Evolutionary conservation across 1,140 invertebrate species (phyloP).

Genomic region (Conus betulinus): DNA sequence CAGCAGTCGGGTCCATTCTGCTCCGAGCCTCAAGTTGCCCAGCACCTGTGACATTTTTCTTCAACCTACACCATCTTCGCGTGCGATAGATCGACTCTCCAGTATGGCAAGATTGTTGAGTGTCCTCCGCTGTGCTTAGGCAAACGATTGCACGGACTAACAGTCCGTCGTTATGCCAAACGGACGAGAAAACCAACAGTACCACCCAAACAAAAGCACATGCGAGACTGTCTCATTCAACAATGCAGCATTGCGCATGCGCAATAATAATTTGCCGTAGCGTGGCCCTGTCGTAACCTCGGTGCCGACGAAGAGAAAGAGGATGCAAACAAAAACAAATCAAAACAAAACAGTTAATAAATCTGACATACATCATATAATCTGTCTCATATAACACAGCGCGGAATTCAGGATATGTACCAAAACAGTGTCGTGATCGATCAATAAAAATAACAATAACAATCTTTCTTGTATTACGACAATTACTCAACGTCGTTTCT

Average conservation of each 20-base stretch:
- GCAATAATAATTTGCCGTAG: conserved; percentile 29
- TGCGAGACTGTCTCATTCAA: conserved; percentile 45
- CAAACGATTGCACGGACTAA: conserved; percentile 23
- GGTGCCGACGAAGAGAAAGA: not conserved
- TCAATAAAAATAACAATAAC: not conserved
- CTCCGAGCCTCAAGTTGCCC: conserved; percentile 31
- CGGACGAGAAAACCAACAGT: conserved; percentile 29
- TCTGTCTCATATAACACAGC: not conserved
- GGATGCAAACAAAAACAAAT: not conserved
- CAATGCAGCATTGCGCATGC: conserved; percentile 47
- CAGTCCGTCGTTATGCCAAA: conserved; percentile 39
- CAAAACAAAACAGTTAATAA: not conserved
- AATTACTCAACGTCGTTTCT: not conserved
- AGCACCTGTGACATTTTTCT: conserved; percentile 40
- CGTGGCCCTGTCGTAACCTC: conserved; percentile 33
- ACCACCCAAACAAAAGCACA: conserved; percentile 49
- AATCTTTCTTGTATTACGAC: not conserved
- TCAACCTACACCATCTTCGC: conserved; percentile 25
- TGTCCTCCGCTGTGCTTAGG: conserved; percentile 39
- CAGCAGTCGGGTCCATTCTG: conserved; percentile 31
- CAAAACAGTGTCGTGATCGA: not conserved
- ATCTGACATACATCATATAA: not conserved
- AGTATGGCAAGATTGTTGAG: conserved; percentile 30
- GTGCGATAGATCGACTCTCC: conserved; percentile 16
- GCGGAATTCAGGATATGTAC: not conserved